Evolutionary conservation across 2,113 vertebrate genomes (phyloP).

Genomic region (Vimba vimba): DNA sequence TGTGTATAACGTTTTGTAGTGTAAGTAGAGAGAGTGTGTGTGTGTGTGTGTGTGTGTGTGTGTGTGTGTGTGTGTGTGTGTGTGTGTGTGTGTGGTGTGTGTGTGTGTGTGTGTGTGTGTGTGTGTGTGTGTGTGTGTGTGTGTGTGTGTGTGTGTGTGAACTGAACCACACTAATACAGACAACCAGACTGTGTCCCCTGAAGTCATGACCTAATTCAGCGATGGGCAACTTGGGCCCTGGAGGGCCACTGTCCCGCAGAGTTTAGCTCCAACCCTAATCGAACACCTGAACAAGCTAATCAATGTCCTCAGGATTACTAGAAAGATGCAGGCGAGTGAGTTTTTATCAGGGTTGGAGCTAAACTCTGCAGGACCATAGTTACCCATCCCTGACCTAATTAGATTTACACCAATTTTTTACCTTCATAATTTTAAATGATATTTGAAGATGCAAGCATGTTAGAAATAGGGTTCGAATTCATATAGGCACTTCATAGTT

Average conservation of each 20-base stretch:
- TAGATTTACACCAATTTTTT: not conserved
- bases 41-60: not conserved
- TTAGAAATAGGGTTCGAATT: not conserved
- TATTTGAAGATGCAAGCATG: not conserved
- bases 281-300: no score
- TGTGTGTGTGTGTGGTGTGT: not conserved
- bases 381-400: not conserved
- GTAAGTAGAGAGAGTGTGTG: not conserved
- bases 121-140: not conserved
- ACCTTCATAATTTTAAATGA: not conserved
- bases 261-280: no score
- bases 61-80: not conserved
- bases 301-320: no score
- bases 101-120: not conserved
- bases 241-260: no score
- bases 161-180: slow-evolving; percentile 9
- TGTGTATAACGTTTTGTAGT: not conserved
- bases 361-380: no score
- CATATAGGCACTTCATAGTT: not conserved
- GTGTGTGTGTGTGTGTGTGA: not conserved
- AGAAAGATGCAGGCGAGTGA: no score
- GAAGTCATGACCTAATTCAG: not conserved
- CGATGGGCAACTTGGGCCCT: no score
- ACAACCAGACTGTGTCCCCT: not conserved
- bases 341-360: no score